Percentiles rank a stretch among this genome's conserved stretches.
phyloP scores from a whole-genome alignment of 2,888 invertebrate species.

The Acleris cristana region DNA sequence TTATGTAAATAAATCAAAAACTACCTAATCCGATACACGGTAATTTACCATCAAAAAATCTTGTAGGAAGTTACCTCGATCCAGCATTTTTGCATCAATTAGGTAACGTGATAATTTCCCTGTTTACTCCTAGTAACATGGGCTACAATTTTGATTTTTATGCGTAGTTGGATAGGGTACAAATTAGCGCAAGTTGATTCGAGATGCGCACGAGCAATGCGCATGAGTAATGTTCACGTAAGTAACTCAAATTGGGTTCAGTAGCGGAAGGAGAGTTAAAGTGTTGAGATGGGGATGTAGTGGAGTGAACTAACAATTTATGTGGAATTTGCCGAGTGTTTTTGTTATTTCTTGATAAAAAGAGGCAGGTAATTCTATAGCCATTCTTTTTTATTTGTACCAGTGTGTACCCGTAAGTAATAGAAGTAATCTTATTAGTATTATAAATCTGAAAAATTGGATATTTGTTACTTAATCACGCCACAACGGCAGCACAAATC shows the following conservation, averaged over 20 bases:
- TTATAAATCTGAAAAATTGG: too few relatives aligned
- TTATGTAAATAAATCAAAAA: too few relatives aligned
- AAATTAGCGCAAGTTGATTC: not conserved
- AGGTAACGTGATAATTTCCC: conserved; percentile 30
- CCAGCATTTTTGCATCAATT: conserved; percentile 28
- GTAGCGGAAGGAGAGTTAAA: conserved; percentile 17
- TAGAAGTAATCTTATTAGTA: too few relatives aligned
- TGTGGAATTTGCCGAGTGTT: too few relatives aligned
- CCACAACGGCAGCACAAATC: too few relatives aligned
- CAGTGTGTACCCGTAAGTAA: too few relatives aligned
- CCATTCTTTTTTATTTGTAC: too few relatives aligned
- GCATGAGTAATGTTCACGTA: conserved; percentile 16
- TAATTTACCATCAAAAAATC: not conserved
- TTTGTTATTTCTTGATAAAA: too few relatives aligned
- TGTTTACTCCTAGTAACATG: conserved; percentile 14
- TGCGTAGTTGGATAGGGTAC: not conserved
- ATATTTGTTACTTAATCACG: too few relatives aligned
- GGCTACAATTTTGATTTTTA: conserved; percentile 1
- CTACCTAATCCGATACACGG: too few relatives aligned
- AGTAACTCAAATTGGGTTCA: conserved; percentile 30
- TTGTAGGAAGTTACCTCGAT: not conserved
- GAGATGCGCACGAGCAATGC: conserved; percentile 10
- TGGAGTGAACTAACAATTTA: conserved; percentile 13
- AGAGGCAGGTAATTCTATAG: too few relatives aligned
- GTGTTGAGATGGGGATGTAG: conserved; percentile 11